Percentiles rank a stretch among this genome's conserved stretches.
Evolutionary conservation across 2,888 invertebrate species (phyloP).

Genomic region (Stictocephala bisonia): DNA sequence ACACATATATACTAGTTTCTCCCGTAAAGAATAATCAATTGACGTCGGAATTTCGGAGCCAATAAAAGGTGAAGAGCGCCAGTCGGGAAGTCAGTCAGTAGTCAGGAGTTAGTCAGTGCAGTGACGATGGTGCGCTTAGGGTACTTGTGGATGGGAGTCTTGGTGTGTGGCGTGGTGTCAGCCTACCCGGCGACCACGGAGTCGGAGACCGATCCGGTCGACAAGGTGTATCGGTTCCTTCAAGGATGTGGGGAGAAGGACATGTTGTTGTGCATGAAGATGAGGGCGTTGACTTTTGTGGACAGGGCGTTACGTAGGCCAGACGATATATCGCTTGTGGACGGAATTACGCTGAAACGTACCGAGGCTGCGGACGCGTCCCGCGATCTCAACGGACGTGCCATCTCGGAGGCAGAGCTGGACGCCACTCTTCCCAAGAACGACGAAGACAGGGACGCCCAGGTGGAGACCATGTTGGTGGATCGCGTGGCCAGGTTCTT

Average conservation of each 20-base stretch:
- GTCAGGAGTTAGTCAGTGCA: slow-evolving; percentile 24
- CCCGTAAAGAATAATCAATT: slow-evolving; percentile 48
- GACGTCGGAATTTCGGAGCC: slow-evolving; percentile 45
- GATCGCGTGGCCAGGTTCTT: slow-evolving; percentile 81
- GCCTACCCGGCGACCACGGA: slow-evolving; percentile 46
- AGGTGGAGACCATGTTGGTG: slow-evolving; percentile 76
- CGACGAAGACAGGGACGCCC: slow-evolving; percentile 76
- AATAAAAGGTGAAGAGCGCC: slow-evolving; percentile 42
- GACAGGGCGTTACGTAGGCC: slow-evolving; percentile 69
- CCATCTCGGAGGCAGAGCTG: slow-evolving; percentile 63
- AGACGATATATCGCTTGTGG: slow-evolving; percentile 66
- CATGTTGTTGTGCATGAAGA: slow-evolving; percentile 79
- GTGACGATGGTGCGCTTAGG: slow-evolving; percentile 26
- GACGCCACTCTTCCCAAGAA: slow-evolving; percentile 71
- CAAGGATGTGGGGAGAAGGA: slow-evolving; percentile 78
- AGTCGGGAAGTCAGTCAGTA: slow-evolving; percentile 20
- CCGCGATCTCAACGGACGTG: slow-evolving; percentile 59
- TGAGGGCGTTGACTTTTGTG: slow-evolving; percentile 77
- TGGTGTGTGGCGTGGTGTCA: slow-evolving; percentile 36
- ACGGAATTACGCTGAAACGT: slow-evolving; percentile 67
- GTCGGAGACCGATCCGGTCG: slow-evolving; percentile 63
- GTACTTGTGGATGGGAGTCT: slow-evolving; percentile 28
- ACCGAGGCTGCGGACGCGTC: slow-evolving; percentile 64
- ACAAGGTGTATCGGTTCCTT: slow-evolving; percentile 75
- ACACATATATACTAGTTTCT: slow-evolving; percentile 48